phyloP scores from a whole-genome alignment of 2,113 vertebrate species.

The Nesogale talazaci region DNA sequence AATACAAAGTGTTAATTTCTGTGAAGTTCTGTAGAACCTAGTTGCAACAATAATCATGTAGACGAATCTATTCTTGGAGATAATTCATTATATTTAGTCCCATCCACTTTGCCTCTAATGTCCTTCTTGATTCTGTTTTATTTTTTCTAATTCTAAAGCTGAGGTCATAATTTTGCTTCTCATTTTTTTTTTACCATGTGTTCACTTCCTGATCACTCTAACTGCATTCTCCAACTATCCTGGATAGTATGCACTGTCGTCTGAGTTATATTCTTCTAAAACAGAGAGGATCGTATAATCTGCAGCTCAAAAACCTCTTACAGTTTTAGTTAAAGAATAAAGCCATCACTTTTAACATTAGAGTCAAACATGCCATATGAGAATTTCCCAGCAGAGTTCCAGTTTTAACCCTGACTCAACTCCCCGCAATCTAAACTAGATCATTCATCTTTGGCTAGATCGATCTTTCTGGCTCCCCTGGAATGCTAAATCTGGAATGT shows the following conservation, averaged over 20 bases:
- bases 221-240: neutral
- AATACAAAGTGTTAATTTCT: neutral
- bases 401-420: neutral
- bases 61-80: neutral
- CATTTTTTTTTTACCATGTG: neutral
- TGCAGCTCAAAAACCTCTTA: neutral
- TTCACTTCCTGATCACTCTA: neutral
- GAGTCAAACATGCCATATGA: neutral
- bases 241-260: neutral
- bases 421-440: neutral
- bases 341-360: neutral
- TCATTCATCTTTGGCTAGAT: neutral
- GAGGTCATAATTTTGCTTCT: neutral
- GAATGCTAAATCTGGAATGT: neutral
- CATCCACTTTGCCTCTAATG: neutral
- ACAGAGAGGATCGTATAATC: neutral
- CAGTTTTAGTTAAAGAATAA: conserved; percentile 27
- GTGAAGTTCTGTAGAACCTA: neutral
- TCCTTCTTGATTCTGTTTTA: neutral
- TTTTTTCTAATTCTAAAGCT: neutral
- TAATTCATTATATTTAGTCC: neutral
- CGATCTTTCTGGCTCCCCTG: neutral
- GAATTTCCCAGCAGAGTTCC: neutral
- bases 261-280: neutral
- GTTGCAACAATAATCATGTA: neutral